These are phyloP conservation scores for Andrena bicolor DNA, from an alignment of 2,888 invertebrate species.

Conservation along the genomic window DNA sequence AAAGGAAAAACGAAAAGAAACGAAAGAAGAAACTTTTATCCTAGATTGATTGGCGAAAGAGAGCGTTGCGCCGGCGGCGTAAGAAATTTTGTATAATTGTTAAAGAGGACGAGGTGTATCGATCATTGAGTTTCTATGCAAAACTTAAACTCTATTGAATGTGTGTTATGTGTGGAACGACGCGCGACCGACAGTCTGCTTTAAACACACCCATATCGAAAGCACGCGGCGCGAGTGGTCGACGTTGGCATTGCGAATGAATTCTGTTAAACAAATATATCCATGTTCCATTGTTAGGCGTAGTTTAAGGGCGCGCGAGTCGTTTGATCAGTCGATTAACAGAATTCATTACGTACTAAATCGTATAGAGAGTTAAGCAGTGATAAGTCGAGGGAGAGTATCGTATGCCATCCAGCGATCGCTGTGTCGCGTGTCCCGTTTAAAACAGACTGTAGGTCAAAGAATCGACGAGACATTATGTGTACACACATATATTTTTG, in stretches of 20 bases:
- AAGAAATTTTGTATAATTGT: conserved; percentile 74
- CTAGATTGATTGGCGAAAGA: conserved; percentile 40
- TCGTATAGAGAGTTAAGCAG: not conserved
- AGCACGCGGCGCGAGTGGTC: conserved; percentile 32
- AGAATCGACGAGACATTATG: conserved; percentile 63
- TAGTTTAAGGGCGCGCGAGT: conserved; percentile 26
- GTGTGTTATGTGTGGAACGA: conserved; percentile 64
- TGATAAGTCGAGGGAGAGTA: conserved; percentile 6
- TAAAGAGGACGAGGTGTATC: conserved; percentile 38
- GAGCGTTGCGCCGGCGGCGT: conserved; percentile 37
- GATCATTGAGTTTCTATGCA: conserved; percentile 66
- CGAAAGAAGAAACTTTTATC: conserved; percentile 47
- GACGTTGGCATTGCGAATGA: conserved; percentile 34
- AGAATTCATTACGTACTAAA: conserved; percentile 48
- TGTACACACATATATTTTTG: conserved; percentile 72
- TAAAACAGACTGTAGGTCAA: conserved; percentile 80
- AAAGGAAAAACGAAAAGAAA: conserved; percentile 18
- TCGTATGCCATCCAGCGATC: conserved; percentile 31
- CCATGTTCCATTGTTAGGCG: conserved; percentile 42
- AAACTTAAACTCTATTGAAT: conserved; percentile 61
- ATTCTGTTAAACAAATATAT: conserved; percentile 45
- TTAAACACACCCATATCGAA: conserved; percentile 72
- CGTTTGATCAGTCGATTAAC: conserved; percentile 33
- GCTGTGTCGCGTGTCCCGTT: conserved; percentile 72
- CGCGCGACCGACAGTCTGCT: conserved; percentile 74